Conservation (phyloP, 1,140 invertebrate species). For the Psix sp. region DNA sequence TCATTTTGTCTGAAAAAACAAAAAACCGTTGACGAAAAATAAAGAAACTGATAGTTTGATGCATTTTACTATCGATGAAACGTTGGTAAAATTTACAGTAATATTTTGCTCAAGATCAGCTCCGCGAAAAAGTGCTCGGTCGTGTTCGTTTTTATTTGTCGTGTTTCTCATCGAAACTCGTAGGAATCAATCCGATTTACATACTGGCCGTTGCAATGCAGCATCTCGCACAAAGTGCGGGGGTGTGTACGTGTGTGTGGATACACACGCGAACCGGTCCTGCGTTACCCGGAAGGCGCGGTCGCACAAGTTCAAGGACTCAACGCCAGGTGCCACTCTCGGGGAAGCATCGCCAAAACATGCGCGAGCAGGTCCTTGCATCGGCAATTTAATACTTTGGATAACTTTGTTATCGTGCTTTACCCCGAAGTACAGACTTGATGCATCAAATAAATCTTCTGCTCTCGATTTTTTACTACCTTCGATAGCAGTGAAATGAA, state of each 20-base stretch:
- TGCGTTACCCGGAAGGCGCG: conserved; percentile 71
- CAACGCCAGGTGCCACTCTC: conserved; percentile 71
- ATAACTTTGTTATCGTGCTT: conserved; percentile 32
- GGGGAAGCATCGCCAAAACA: conserved; percentile 65
- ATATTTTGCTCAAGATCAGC: too few species aligned
- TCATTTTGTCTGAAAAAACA: too few species aligned
- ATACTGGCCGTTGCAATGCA: conserved; percentile 69
- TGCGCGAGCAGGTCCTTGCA: conserved; percentile 64
- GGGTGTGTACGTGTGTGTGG: conserved; percentile 58
- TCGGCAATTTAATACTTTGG: conserved; percentile 43
- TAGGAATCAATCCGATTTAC: conserved; percentile 68
- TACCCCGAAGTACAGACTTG: conserved; percentile 17
- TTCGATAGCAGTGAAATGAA: too few species aligned
- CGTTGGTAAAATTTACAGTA: too few species aligned
- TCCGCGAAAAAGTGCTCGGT: conserved; percentile 7
- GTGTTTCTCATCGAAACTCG: conserved; percentile 50
- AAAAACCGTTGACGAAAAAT: too few species aligned
- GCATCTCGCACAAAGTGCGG: conserved; percentile 62
- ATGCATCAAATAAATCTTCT: conserved; percentile 29
- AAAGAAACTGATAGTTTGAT: too few species aligned
- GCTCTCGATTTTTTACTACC: conserved; percentile 8
- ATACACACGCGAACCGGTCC: conserved; percentile 58
- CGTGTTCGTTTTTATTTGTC: conserved; percentile 6
- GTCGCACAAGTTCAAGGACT: conserved; percentile 69
- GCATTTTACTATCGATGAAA: too few species aligned